Base-by-base conservation (phyloP, 2,888 invertebrate genomes). In the Ectemnius continuus region DNA sequence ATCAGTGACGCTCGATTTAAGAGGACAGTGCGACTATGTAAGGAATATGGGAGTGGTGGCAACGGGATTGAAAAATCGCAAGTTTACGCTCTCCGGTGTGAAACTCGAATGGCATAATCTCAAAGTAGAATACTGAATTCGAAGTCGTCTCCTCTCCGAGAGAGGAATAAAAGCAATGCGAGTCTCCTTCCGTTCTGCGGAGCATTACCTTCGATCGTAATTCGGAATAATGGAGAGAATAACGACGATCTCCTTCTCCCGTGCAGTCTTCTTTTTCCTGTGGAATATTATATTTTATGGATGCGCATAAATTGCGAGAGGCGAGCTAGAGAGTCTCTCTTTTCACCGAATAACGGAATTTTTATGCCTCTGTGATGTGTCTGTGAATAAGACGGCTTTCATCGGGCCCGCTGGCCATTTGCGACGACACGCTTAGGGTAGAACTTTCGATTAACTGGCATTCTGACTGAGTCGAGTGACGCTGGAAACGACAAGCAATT, bases 401-500 rank as follows among this genome's bases (percentile, higher is more conserved):
- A 52, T 52, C 52, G 52, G 52, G 1, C 4, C 36, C 6, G 36
- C n/a, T 13, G 16, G 16, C 16, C 13, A 52, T 52, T 52, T 52
- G 13, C 14, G 26, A 60, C 4, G 23, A 23, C 16, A 23, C n/a
- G 5, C 52, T 52, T 13, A 16, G 52, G 16, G 5, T 52, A 14
- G 52, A 52, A 52, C 14, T 13, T 52, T 52, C 52, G 52, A 52
- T 52, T 52, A 52, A 52, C 52, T 13, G 52, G 52, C 6, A 16
- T 2, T 52, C 52, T 6, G 52, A 52, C 52, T 14, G 52, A 52
- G 14, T 11, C 52, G 52, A 52, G 6, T 36, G 36, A 36, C 1
- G 52, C n/a, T 16, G 52, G 52, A 52, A 56, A 65, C 64, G 16
- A 16, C 14, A 16, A 52, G 52, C 52, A 52, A 52, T 52, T 52